Evolutionary conservation across 2,888 invertebrate species (phyloP), one percentile per base, ranked within the genome.

Genomic region (Drosophila paranaensis): DNA sequence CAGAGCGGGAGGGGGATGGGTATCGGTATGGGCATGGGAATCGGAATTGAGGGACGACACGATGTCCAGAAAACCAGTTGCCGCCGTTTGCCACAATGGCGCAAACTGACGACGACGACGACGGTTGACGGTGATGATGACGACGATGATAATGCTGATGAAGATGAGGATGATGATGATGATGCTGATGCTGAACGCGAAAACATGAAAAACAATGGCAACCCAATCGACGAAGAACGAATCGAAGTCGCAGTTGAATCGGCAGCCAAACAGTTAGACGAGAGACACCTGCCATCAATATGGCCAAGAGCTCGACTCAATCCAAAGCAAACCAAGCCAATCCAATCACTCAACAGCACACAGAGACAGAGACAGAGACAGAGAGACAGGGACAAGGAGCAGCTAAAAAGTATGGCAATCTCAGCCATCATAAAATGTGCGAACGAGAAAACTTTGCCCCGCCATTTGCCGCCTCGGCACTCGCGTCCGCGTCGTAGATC

Each of bases 381-480:
- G 37, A 16, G 16, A 43, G 40, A 45, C 27, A 16, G 76, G 42
- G 39, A 45, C 35, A 54, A 35, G 40, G 50, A 56, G 48, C 39
- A 54, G 51, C 62, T 71, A 51, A 84, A 84, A 81, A 87, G 87
- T 87, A 87, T 87, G 75, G 89, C 89, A 89, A 89, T 83, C 78
- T 75, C 67, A 68, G 81, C 66, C 84, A 89, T 83, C 88, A 83
- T 83, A 87, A 89, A 83, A 87, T 87, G 88, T 87, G 84, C 89
- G 84, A 83, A 83, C 80, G 66, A 53, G 50, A 70, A 81, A 82
- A 74, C 62, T 68, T 73, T 60, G 69, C 67, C 65, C 64, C 74
- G 87, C 81, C 82, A 82, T 82, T 75, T 70, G 65, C 80, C 64
- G 70, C 60, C 35, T 55, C 46, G 13, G 11, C 62, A 37, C 20